phyloP scores from a whole-genome alignment of 53 echinoderm and acorn worm genomes.

The Antedon mediterranea region DNA sequence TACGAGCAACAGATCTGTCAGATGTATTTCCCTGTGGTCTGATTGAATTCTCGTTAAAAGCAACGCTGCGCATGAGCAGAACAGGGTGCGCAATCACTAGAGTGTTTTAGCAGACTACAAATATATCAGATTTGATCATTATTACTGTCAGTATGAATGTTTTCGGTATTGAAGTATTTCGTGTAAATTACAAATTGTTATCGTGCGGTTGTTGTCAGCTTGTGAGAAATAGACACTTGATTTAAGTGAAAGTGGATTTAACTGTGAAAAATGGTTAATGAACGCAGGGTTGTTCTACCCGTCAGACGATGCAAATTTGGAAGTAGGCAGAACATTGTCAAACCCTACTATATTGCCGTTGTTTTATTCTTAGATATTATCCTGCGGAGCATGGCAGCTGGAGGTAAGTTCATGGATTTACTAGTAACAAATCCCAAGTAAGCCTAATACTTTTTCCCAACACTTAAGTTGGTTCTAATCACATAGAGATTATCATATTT shows the following conservation, averaged over 20 bases:
- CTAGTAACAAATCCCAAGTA: too few relatives aligned
- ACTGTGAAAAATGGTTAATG: neutral
- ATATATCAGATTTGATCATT: neutral
- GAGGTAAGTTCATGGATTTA: neutral
- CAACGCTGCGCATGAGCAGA: neutral
- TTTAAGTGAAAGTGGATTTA: neutral
- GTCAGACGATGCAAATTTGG: neutral
- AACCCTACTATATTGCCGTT: neutral
- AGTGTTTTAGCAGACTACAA: neutral
- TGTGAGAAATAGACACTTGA: neutral
- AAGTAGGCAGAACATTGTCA: neutral
- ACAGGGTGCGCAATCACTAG: neutral
- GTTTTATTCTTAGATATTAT: neutral
- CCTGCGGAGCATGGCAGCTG: neutral
- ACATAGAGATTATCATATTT: too few relatives aligned
- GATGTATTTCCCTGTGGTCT: neutral
- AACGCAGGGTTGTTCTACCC: neutral
- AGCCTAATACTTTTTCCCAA: too few relatives aligned
- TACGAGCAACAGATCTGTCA: neutral
- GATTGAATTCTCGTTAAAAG: neutral
- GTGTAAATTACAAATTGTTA: neutral
- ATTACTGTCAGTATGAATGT: neutral
- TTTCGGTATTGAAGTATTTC: neutral
- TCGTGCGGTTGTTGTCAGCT: neutral
- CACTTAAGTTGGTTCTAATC: too few relatives aligned